These are phyloP conservation scores for Hyphantria cunea DNA, from an alignment of 1,140 invertebrate genomes.

Conservation along the genomic window DNA sequence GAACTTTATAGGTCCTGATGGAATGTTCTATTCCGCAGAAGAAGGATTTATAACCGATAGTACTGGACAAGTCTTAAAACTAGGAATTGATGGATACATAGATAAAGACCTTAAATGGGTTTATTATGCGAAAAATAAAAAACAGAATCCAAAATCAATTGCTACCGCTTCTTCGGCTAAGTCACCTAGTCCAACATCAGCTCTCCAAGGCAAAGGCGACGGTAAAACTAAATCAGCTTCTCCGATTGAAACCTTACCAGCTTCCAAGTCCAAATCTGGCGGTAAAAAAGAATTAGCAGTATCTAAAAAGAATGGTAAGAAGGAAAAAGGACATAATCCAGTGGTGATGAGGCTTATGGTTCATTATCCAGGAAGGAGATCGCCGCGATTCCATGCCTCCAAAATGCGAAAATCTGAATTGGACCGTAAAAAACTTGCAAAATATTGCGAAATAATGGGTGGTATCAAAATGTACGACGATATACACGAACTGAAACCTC, in stretches of 20 bases:
- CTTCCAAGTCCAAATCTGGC: constrained; percentile 14
- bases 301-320: too few relatives aligned
- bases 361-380: constrained; percentile 41
- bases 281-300: background rate
- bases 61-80: constrained; percentile 49
- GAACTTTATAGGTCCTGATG: constrained; percentile 72
- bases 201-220: background rate
- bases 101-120: constrained; percentile 72
- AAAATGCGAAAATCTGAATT: constrained; percentile 20
- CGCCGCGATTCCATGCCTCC: constrained; percentile 20
- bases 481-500: constrained; percentile 47
- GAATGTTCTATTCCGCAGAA: constrained; percentile 66
- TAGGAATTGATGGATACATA: constrained; percentile 70
- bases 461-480: constrained; percentile 58
- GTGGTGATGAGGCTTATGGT: constrained; percentile 55
- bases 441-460: constrained; percentile 66
- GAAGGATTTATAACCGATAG: constrained; percentile 66
- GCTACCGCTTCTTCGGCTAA: constrained; percentile 25
- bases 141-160: constrained; percentile 45
- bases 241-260: too few relatives aligned
- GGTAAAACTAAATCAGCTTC: background rate
- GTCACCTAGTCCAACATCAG: background rate
- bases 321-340: constrained; percentile 36
- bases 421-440: constrained; percentile 52
- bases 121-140: constrained; percentile 55